Conservation (phyloP, 2,113 vertebrate species). For the Himantopus leucocephalus region DNA sequence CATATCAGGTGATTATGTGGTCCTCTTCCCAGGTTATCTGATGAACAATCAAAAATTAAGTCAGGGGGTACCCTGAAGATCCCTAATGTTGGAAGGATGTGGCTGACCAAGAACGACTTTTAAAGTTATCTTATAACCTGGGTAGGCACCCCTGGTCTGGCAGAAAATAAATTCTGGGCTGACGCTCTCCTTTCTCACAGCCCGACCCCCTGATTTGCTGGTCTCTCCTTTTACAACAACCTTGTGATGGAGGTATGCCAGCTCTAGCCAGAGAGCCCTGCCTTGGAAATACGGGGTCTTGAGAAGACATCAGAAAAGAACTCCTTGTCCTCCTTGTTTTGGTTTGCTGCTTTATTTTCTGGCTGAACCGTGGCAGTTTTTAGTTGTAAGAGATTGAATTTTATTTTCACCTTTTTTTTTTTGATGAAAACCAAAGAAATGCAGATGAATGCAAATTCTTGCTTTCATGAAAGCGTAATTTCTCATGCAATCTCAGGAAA, state of each 20-base stretch:
- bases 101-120: neutral
- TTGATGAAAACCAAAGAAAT: neutral
- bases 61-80: neutral
- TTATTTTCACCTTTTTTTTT: neutral
- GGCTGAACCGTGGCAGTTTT: neutral
- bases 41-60: neutral
- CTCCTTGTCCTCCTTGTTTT: neutral
- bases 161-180: neutral
- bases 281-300: neutral
- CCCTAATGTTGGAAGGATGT: neutral
- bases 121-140: neutral
- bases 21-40: neutral
- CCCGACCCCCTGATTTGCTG: fast-evolving
- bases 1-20: fast-evolving
- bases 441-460: neutral
- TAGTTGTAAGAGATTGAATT: neutral
- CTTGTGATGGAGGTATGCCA: neutral
- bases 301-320: neutral
- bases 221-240: neutral
- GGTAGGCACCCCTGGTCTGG: neutral
- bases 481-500: neutral
- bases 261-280: neutral
- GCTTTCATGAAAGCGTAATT: neutral
- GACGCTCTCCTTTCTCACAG: neutral
- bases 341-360: neutral